A percentile compares a stretch with the other conserved stretches of the same genome.
Evolutionary conservation across 2,888 invertebrate genomes (phyloP).

Genomic region (Erebia epiphron): DNA sequence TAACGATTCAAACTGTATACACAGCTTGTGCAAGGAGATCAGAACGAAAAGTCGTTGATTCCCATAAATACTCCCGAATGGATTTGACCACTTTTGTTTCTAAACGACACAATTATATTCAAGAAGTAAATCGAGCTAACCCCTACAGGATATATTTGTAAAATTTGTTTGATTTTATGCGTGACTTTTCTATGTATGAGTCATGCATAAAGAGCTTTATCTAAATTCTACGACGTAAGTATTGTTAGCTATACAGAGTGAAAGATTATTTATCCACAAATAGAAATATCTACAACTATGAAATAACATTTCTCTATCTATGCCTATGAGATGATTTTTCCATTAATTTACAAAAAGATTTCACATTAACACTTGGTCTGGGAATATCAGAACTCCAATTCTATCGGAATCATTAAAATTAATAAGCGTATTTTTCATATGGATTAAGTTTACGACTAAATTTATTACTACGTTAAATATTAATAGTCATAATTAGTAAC

Average conservation of each 20-base stretch:
- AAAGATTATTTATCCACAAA: slow-evolving; percentile 43
- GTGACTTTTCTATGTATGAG: neutral
- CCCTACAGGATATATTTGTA: neutral
- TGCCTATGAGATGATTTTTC: slow-evolving; percentile 67
- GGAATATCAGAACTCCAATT: slow-evolving; percentile 81
- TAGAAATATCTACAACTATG: slow-evolving; percentile 40
- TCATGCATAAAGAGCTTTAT: neutral
- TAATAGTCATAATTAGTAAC: slow-evolving; percentile 29
- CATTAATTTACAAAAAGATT: slow-evolving; percentile 69
- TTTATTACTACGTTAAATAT: slow-evolving; percentile 37
- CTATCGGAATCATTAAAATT: slow-evolving; percentile 82
- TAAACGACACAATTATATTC: too few species aligned
- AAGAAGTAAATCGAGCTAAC: neutral
- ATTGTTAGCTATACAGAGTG: slow-evolving; percentile 22
- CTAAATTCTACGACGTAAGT: neutral
- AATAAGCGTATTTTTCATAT: slow-evolving; percentile 82
- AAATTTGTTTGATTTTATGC: neutral
- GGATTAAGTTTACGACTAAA: slow-evolving; percentile 60
- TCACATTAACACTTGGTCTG: slow-evolving; percentile 80
- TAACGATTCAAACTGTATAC: too few species aligned
- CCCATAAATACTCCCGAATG: too few species aligned
- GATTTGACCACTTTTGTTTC: too few species aligned
- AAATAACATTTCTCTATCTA: slow-evolving; percentile 57
- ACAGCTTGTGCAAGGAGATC: too few species aligned
- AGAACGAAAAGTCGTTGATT: too few species aligned